These are phyloP conservation scores for Listrodromus nycthemerus DNA, from an alignment of 2,888 invertebrate genomes.

Conservation along the genomic window DNA sequence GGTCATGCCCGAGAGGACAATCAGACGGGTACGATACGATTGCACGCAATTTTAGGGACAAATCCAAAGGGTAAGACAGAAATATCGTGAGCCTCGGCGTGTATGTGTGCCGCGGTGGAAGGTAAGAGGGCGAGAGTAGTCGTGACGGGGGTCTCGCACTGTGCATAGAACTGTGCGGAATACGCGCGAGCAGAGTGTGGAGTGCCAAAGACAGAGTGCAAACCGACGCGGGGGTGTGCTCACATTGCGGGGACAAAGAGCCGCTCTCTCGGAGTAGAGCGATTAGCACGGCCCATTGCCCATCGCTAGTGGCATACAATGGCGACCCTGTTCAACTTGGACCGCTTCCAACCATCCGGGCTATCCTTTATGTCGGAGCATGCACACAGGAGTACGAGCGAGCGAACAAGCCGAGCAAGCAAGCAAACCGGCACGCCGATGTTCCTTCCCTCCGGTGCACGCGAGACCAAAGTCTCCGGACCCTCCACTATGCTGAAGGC, in stretches of 20 bases:
- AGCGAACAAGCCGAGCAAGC: conserved; percentile 58
- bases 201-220: conserved; percentile 27
- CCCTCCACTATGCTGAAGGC: conserved; percentile 66
- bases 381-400: conserved; percentile 54
- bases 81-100: conserved; percentile 63
- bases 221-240: conserved; percentile 47
- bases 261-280: conserved; percentile 74
- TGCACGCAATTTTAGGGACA: conserved; percentile 76
- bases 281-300: conserved; percentile 83
- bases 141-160: conserved; percentile 12
- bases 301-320: conserved; percentile 78
- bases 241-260: conserved; percentile 66
- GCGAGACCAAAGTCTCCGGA: conserved; percentile 45
- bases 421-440: conserved; percentile 61
- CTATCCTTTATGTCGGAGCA: conserved; percentile 74
- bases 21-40: conserved; percentile 76
- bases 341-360: conserved; percentile 79
- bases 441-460: conserved; percentile 60
- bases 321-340: conserved; percentile 81
- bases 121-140: conserved; percentile 47
- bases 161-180: conserved; percentile 4
- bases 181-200: conserved; percentile 45
- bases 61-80: conserved; percentile 47
- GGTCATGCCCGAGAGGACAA: conserved; percentile 43
- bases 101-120: conserved; percentile 32